Evolutionary conservation across 2,113 vertebrate genomes (phyloP), one percentile per base, ranked within the genome.

Genomic region (Semicossyphus pulcher): DNA sequence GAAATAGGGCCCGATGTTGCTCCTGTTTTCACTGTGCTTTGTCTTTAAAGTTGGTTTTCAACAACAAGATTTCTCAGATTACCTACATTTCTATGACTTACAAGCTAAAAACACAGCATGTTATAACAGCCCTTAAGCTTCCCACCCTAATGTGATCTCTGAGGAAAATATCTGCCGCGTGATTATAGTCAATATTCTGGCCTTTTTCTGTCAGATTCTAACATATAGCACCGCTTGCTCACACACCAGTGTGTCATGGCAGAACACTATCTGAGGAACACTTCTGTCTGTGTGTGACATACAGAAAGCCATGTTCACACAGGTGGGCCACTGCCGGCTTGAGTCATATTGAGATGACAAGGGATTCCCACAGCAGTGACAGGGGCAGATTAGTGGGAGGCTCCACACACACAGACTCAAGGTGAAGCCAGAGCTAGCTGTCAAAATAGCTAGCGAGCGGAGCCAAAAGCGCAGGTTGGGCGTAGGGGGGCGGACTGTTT

Each of bases 301-400:
- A 11, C 44, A 59, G 52, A 16, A 36, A 21, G 49, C 44, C 70
- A 39, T 44, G 66, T 65, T 69, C 64, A 81, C 79, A 64, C 74
- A 68, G 82, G 79, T 76, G 74, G 58, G 77, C 69, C 68, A 18
- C 69, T 47, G 68, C 36, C 14, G 39, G 20, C 58, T 48, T 37
- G 58, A 47, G 66, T 77, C 81, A 65, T 47, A 70, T 51, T 48
- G 83, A 11, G 69, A 87, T 88, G 83, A 88, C 86, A 86, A 83
- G 82, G 53, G 81, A 83, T 83, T 86, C 82, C 85, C 84, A 72
- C 68, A 60, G 67, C 67, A 68, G 81, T 41, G 80, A 84, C 60
- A 54, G 65, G 66, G 75, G 72, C 76, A 85, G 89, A 89, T 91
- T 87, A 89, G 87, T 76, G 70, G 80, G 81, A 72, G 69, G 80